These are phyloP conservation scores for Struthidea cinerea DNA, from an alignment of 2,113 vertebrate genomes.

Conservation along the genomic window DNA sequence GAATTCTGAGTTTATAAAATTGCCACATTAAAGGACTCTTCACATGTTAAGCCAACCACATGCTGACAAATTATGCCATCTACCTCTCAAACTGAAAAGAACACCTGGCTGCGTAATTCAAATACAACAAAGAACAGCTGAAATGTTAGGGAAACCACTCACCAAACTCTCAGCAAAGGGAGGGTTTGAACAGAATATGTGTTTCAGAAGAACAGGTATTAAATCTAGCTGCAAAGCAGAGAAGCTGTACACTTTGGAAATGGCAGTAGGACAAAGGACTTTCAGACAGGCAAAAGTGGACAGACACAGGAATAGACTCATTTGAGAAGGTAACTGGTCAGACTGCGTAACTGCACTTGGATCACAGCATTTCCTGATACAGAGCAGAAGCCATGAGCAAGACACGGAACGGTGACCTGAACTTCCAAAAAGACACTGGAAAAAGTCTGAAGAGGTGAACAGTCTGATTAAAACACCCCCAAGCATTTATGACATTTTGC, in stretches of 20 bases:
- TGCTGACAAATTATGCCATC: neutral
- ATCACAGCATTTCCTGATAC: neutral
- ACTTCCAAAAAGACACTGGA: neutral
- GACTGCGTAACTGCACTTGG: accelerated
- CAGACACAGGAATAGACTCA: neutral
- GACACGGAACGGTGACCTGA: neutral
- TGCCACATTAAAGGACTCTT: neutral
- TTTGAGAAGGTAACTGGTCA: neutral
- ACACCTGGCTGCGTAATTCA: neutral
- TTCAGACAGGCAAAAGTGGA: neutral
- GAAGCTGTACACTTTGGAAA: neutral
- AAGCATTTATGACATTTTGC: neutral
- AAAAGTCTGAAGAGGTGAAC: neutral
- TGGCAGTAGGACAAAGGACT: neutral
- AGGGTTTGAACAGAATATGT: neutral
- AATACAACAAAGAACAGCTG: neutral
- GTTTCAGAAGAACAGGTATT: neutral
- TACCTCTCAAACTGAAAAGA: neutral
- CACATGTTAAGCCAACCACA: neutral
- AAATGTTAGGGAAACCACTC: neutral
- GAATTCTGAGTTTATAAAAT: neutral
- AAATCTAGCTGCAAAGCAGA: neutral
- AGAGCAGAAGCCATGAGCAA: neutral
- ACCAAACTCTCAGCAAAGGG: neutral
- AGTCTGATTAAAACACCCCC: accelerated